A percentile compares a stretch with the other conserved stretches of the same genome.
Evolutionary conservation across 2,113 vertebrate species (phyloP).

Genomic region (Cololabis saira): DNA sequence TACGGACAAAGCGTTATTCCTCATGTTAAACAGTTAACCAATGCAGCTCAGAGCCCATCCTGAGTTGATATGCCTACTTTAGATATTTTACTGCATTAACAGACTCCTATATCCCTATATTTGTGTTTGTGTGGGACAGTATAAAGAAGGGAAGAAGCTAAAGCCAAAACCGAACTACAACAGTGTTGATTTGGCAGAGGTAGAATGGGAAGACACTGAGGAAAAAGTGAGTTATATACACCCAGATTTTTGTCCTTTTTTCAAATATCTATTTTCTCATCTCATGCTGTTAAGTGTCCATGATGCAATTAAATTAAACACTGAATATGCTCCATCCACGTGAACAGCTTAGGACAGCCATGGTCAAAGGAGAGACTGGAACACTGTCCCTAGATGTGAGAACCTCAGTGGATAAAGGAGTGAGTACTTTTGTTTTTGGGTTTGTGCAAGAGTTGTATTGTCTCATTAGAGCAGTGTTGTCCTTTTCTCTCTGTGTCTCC

Average conservation of each 20-base stretch:
- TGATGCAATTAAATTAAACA: not conserved
- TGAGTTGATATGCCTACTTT: not conserved
- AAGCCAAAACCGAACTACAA: conserved; percentile 97
- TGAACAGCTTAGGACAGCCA: conserved; percentile 90
- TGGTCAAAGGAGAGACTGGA: conserved; percentile 95
- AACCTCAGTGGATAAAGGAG: conserved; percentile 92
- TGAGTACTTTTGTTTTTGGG: conserved; percentile 74
- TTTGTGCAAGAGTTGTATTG: not conserved
- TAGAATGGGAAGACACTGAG: conserved; percentile 93
- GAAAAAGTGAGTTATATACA: conserved; percentile 80
- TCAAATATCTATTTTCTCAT: not conserved
- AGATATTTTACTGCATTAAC: not conserved
- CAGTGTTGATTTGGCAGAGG: conserved; percentile 93
- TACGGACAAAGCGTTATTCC: conserved; percentile 59
- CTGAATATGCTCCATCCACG: not conserved
- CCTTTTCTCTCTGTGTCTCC: not conserved
- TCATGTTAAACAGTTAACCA: not conserved
- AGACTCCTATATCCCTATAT: not conserved
- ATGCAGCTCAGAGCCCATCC: not conserved
- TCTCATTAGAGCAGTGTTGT: not conserved
- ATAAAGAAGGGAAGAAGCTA: conserved; percentile 92
- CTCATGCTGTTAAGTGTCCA: not conserved
- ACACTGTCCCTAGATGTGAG: conserved; percentile 89
- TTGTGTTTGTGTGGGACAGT: conserved; percentile 74
- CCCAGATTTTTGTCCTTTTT: not conserved